phyloP scores from a whole-genome alignment of 2,797 vertebrate species.

The Melanotaenia boesemani region DNA sequence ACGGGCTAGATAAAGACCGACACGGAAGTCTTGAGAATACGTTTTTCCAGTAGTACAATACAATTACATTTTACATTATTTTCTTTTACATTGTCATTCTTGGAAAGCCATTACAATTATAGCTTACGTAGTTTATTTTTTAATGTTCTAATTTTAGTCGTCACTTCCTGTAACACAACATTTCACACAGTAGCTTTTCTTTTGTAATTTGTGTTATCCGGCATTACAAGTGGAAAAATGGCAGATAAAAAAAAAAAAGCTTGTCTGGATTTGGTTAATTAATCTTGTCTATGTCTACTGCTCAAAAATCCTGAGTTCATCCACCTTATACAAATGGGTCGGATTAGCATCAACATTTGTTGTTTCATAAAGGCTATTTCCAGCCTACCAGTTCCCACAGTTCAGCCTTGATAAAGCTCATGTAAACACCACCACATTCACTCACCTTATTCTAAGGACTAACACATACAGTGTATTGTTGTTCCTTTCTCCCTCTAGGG shows the following conservation, averaged over 20 bases:
- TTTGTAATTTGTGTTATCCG: slow-evolving; percentile 13
- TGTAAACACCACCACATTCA: slow-evolving; percentile 1
- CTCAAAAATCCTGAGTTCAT: slow-evolving; percentile 39
- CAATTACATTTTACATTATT: not conserved
- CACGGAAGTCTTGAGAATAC: not conserved
- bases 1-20: not conserved
- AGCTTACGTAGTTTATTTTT: not conserved
- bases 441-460: not conserved
- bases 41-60: not conserved
- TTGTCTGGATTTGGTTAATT: slow-evolving; percentile 21
- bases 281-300: slow-evolving; percentile 20
- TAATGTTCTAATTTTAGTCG: not conserved
- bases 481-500: not conserved
- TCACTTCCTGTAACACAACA: slow-evolving; percentile 8
- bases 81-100: not conserved
- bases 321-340: slow-evolving; percentile 28
- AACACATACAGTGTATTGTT: slow-evolving; percentile 3
- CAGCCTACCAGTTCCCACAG: slow-evolving; percentile 12
- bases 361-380: slow-evolving; percentile 21
- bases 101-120: not conserved
- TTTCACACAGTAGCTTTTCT: slow-evolving; percentile 7
- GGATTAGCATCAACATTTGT: slow-evolving; percentile 22
- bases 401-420: not conserved
- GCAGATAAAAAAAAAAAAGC: not conserved
- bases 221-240: not conserved